Percentiles rank a stretch among this genome's conserved stretches.
Evolutionary conservation across 2,113 vertebrate species (phyloP).

Genomic region (Otolemur garnettii): DNA sequence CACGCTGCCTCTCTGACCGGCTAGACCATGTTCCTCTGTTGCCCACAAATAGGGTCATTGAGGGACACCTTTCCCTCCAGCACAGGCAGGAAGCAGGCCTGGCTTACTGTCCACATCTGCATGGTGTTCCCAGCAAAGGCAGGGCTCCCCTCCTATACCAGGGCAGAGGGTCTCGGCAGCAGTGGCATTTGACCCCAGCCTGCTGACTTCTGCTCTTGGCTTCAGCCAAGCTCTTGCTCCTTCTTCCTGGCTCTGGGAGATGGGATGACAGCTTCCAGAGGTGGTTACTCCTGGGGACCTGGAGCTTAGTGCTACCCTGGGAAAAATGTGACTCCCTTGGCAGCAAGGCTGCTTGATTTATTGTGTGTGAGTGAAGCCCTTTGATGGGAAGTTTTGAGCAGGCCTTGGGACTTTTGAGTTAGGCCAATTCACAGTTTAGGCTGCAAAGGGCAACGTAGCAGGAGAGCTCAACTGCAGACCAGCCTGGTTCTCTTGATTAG

Average conservation of each 20-base stretch:
- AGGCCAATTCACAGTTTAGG: not conserved
- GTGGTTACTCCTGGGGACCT: not conserved
- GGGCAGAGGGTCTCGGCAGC: not conserved
- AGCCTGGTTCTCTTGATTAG: not conserved
- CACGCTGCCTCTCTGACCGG: not conserved
- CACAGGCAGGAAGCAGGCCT: not conserved
- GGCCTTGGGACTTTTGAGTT: not conserved
- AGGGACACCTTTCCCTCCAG: too few species aligned
- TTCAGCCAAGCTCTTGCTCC: not conserved
- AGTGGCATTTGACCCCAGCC: not conserved
- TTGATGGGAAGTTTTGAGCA: not conserved
- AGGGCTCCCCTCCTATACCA: not conserved
- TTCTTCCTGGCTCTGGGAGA: not conserved
- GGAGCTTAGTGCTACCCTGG: not conserved
- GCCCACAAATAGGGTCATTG: not conserved
- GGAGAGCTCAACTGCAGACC: not conserved
- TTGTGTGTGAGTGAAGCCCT: not conserved
- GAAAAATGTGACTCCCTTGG: not conserved
- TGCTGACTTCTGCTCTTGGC: not conserved
- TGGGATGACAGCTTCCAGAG: not conserved
- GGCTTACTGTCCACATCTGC: rapidly evolving
- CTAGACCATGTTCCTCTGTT: not conserved
- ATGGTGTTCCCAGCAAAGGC: not conserved
- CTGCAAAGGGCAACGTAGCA: too few species aligned
- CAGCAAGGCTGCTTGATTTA: rapidly evolving